Evolutionary conservation across 1,140 invertebrate species (phyloP), one percentile per base, ranked within the genome.

Genomic region (Meloidogyne chitwoodi): DNA sequence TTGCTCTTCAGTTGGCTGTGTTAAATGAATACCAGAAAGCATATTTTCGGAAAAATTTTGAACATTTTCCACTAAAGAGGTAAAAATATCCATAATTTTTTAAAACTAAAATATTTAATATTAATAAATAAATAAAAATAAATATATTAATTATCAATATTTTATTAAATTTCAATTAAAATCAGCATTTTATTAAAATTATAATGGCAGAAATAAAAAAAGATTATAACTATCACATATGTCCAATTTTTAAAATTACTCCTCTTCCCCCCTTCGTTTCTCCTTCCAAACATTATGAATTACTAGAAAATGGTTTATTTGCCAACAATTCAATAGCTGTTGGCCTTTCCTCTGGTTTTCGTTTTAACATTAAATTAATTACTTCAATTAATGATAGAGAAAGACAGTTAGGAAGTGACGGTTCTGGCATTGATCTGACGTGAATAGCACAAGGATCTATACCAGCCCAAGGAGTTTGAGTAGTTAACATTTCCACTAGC

Each of bases 401-500:
- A 48, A 48, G 14, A 5, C 44, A 12, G 16, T 48, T 48, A 48
- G 44, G 44, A 2, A 48, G 16, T 19, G 44, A 48, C 44, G 44
- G 44, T 48, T 48, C 16, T 48, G 44, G 44, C 44, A 48, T 48
- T 19, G 44, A 19, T 48, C 44, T 48, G 14, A 48, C 44, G 16
- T 48, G 44, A 48, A 48, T 48, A 16, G 44, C 44, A 48, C 14
- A 48, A 4, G 81, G 67, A 10, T 81, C 79, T 24, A 81, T 61
- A 68, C 77, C 77, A 16, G 41, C 29, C 79, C 79, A 81, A 3
- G 79, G 79, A 10, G 79, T 81, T 41, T 75, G 14, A 8, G 80
- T 79, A 4, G 79, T 81, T 29, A 81, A 26, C 79, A 81, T 81
- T 68, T 81, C 79, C n/a, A 81, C 64, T 19, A 79, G n/a, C 27